Evolutionary conservation across 1,140 invertebrate genomes (phyloP), one percentile per base, ranked within the genome.

Genomic region (Daktulosphaira vitifoliae): DNA sequence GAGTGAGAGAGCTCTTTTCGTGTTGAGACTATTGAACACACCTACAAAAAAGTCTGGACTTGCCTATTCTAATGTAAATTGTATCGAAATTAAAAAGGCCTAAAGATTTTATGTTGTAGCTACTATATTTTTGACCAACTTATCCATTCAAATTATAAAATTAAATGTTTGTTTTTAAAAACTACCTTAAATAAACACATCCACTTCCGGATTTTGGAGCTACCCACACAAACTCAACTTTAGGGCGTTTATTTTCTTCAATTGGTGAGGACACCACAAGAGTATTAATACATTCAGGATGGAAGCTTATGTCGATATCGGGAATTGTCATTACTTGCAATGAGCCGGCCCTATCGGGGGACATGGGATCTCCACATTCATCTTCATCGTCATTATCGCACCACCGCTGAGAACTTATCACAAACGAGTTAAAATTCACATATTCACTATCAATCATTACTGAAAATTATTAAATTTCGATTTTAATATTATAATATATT

Each of bases 271-370:
- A 80, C 0, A 93, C 81, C 1, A 62, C 25, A 2, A 62, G 15
- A 1, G 86, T 80, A 71, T 91, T 88, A 1, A 82, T 78, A 71
- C 90, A 92, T 62, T 80, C 80, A 11, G 87, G 85, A 46, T 85
- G 86, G 71, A 84, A 88, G 69, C 15, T 50, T 11, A 33, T 11
- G 15, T 84, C 84, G 20, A 87, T 74, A 0, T 83, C 82, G 72
- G 92, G 89, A 0, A 84, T 82, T 3, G 49, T 26, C 9, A 59
- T 2, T 8, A 93, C 78, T 76, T 92, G 85, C 72, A 90, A 89
- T 69, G 82, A 84, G n/a, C 88, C 88, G 26, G 85, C 39, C 3
- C 37, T 23, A 15, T 38, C 52, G 8, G 39, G 44, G 6, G 52
- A 44, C 1, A 23, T 7, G 0, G 42, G 25, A 46, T 42, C 20